Evolutionary conservation across 2,797 vertebrate species (phyloP).

Genomic region (Rhinatrema bivittatum): DNA sequence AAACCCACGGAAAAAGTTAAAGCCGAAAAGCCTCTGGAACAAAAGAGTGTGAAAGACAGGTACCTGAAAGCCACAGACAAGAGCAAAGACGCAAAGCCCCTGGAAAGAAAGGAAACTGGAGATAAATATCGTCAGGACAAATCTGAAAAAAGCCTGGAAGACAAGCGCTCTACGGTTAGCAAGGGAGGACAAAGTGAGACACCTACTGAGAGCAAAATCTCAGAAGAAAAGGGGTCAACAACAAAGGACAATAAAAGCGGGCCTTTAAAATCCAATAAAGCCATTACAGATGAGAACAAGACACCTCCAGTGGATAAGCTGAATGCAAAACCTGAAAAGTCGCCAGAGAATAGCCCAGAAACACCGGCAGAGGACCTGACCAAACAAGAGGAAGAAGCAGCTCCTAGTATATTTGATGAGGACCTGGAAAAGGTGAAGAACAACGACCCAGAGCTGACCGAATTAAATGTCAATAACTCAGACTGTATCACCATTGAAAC

Average conservation of each 20-base stretch:
- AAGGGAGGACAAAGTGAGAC: neutral
- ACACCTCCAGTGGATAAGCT: neutral
- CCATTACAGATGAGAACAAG: too few species aligned
- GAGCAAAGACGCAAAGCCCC: slow-evolving; percentile 4
- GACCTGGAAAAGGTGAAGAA: slow-evolving; percentile 75
- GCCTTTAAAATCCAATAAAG: too few species aligned
- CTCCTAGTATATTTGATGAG: slow-evolving; percentile 86
- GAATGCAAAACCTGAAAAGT: neutral
- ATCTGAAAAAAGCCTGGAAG: too few species aligned
- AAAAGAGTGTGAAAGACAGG: neutral
- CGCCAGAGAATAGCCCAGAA: slow-evolving; percentile 1
- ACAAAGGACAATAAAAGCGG: too few species aligned
- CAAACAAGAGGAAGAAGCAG: slow-evolving; percentile 65
- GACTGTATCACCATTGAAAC: slow-evolving; percentile 90
- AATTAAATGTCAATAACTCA: slow-evolving; percentile 94
- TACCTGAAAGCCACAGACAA: slow-evolving; percentile 1
- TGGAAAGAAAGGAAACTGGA: slow-evolving; percentile 5
- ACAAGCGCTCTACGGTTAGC: slow-evolving; percentile 1
- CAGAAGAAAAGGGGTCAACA: neutral
- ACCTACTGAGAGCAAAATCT: neutral
- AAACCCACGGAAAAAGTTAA: too few species aligned
- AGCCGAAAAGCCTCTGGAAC: slow-evolving; percentile 22
- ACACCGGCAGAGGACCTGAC: slow-evolving; percentile 3
- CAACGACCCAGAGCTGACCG: slow-evolving; percentile 69
- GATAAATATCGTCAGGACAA: slow-evolving; percentile 11